Base-by-base conservation (phyloP, 2,888 invertebrate species). In the Parnassius apollo region DNA sequence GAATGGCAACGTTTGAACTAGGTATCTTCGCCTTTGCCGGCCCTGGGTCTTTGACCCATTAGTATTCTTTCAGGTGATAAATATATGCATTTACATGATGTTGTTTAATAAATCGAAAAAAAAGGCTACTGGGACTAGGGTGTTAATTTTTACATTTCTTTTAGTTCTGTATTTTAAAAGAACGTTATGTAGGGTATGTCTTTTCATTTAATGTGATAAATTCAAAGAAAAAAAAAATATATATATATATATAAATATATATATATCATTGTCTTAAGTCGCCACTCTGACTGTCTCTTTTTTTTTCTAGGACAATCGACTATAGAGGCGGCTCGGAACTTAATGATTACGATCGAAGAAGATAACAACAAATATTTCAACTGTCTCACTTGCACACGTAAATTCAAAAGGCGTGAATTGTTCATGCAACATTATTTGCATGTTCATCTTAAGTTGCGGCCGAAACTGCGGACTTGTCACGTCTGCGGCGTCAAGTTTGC, bases 381-480 rank as follows among this genome's bases (percentile, higher is more conserved):
- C 0, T 83, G 83, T 73, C 77, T 72, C 46, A 35, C 65, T 1
- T 83, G 83, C 65, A 65, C 65, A 1, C 74, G 71, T 52, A 46
- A 54, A 0, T 83, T 78, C 69, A 69, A 73, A 0, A 75, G 75
- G 0, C 77, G 78, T 50, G 73, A 76, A 0, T 69, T 76, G 2
- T 74, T 81, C 11, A 78, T 77, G 0, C 82, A 82, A 49, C 83
- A 84, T 65, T 75, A 81, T 60, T 68, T 77, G 0, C 77, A 76
- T 49, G 81, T 82, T 2, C 84, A 84, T 51, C 67, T 81, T 9
- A 80, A 83, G 62, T 67, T 68, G 11, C 70, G 80, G 0, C 81
- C 81, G 0, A 72, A 71, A 57, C 69, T 74, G 4, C 64, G 82
- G 0, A 77, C 79, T 59, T 85, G 85, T 57, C 77, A 79, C 1